Conservation (phyloP, 2,888 invertebrate genomes). For the Troilus luridus region DNA sequence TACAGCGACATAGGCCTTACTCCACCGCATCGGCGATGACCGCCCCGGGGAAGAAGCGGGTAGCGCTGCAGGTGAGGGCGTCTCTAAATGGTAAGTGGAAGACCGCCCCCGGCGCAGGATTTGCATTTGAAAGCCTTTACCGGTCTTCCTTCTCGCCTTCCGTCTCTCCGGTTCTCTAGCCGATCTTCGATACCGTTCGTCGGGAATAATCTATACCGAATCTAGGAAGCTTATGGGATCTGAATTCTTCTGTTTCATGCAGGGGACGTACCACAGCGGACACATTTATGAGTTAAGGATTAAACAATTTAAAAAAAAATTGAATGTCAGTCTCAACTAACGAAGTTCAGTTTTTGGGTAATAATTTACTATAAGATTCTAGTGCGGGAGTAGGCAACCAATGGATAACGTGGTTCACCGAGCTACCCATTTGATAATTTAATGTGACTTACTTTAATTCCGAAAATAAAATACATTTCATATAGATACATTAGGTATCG, state of each 20-base stretch:
- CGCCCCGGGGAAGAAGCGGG: not conserved
- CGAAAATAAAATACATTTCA: too few species aligned
- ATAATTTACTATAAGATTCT: too few species aligned
- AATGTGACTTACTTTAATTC: too few species aligned
- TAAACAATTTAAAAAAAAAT: too few species aligned
- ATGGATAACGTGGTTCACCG: too few species aligned
- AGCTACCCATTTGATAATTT: too few species aligned
- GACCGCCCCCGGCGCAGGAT: conserved; percentile 9
- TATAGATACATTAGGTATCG: too few species aligned
- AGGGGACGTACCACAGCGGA: too few species aligned
- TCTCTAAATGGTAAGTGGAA: conserved; percentile 26
- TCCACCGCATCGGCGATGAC: not conserved
- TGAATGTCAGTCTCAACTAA: too few species aligned
- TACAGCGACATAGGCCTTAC: not conserved
- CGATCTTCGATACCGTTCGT: not conserved
- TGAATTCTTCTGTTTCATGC: not conserved
- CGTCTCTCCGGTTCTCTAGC: not conserved
- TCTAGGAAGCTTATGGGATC: not conserved
- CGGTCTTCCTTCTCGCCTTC: conserved; percentile 29
- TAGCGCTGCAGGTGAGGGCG: conserved; percentile 39
- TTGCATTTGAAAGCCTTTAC: conserved; percentile 45
- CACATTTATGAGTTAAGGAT: too few species aligned
- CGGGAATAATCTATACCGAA: not conserved
- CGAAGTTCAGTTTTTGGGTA: too few species aligned
- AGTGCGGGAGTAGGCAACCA: too few species aligned